Evolutionary conservation across 1,140 invertebrate species (phyloP), one percentile per base, ranked within the genome.

Genomic region (Gerris buenoi): DNA sequence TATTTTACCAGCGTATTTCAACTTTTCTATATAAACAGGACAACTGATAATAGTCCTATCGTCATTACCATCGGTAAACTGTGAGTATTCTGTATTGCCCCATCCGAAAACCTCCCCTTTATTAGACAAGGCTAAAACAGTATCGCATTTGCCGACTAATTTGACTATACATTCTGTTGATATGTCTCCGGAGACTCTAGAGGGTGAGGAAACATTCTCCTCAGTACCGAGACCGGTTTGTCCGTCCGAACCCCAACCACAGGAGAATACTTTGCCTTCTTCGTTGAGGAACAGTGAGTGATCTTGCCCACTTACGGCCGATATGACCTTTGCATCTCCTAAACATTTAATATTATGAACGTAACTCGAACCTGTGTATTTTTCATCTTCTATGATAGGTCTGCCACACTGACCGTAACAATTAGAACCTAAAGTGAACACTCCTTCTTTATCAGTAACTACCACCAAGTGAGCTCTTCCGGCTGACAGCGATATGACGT

Each of bases 41-140:
- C 65, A 57, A 18, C 67, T 29, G 27, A 65, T 1, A 29, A 58
- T 18, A 13, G 46, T 63, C 23, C 26, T 27, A n/a, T 87, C 84
- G n/a, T 77, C 74, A 23, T 29, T 67, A 1, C 67, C 14, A 1
- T 67, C n/a, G 46, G 80, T 73, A 29, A 98, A 78, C 76, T 98
- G 95, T 1, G 85, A 85, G 75, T 97, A 97, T 79, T 98, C 96
- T 1, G 89, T 89, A 76, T 96, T 98, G 25, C 96, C 95, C 95
- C 95, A 98, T 0, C 94, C 95, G 81, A 97, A 98, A 1, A 97
- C 81, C 73, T 96, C 90, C 23, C 95, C 95, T 75, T 88, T 81
- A 92, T 89, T 88, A 79, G 86, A 95, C 25, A 97, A 77, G 26
- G 94, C 95, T 62, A 98, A 76, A 27, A 93, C 88, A 80, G 90